A percentile compares a stretch with the other conserved stretches of the same genome.
Conservation (phyloP, 2,113 vertebrate species). For the Proterorhinus semilunaris region DNA sequence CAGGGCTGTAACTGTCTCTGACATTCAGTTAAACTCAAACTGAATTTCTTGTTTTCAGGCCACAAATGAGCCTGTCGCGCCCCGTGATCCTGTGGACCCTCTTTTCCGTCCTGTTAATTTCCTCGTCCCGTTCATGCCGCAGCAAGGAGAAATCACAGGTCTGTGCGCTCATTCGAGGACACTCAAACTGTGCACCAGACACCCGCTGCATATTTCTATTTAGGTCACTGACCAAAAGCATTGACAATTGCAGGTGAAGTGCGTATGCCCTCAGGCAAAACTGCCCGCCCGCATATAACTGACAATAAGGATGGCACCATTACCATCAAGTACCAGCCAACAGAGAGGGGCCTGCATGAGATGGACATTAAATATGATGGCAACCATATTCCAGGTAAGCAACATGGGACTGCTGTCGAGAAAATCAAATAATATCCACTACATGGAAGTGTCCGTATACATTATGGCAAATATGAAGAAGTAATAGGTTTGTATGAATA, state of each 20-base stretch:
- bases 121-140: slow-evolving; percentile 91
- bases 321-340: slow-evolving; percentile 90
- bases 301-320: slow-evolving; percentile 96
- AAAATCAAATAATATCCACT: not conserved
- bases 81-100: slow-evolving; percentile 81
- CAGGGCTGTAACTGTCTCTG: slow-evolving; percentile 2
- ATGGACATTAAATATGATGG: slow-evolving; percentile 98
- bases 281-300: slow-evolving; percentile 84
- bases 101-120: slow-evolving; percentile 91
- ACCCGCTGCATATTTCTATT: slow-evolving; percentile 11
- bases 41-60: slow-evolving; percentile 73
- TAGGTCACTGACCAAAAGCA: slow-evolving; percentile 13
- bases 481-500: slow-evolving; percentile 8
- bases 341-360: slow-evolving; percentile 90
- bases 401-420: not conserved
- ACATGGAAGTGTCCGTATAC: not conserved
- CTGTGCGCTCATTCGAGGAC: slow-evolving; percentile 12
- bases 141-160: slow-evolving; percentile 97
- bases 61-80: slow-evolving; percentile 87
- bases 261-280: slow-evolving; percentile 94
- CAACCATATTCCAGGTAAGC: slow-evolving; percentile 93
- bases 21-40: slow-evolving; percentile 25
- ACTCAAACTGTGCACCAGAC: slow-evolving; percentile 6
- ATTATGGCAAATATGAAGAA: not conserved
- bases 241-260: slow-evolving; percentile 84